These are phyloP conservation scores for Mongoloraphidia duomilia DNA, from an alignment of 2,888 invertebrate species.

Conservation along the genomic window DNA sequence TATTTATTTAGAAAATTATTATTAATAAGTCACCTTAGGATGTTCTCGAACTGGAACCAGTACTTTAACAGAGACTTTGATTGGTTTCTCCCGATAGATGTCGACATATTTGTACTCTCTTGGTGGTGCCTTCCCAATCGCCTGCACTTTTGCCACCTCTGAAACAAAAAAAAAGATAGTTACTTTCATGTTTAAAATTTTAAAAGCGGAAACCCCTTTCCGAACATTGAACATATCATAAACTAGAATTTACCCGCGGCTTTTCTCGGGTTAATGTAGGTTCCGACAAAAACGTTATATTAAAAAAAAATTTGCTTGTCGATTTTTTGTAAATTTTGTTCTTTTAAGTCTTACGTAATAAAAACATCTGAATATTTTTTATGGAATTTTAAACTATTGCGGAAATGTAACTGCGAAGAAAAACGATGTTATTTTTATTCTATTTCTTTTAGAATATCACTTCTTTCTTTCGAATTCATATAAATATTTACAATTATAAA, in stretches of 20 bases:
- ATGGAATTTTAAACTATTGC: too few relatives aligned
- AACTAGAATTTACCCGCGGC: not conserved
- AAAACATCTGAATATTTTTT: too few relatives aligned
- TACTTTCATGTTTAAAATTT: not conserved
- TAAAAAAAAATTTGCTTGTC: too few relatives aligned
- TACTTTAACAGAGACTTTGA: slow-evolving; percentile 57
- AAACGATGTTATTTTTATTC: too few relatives aligned
- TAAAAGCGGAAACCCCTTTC: not conserved
- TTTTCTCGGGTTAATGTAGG: too few relatives aligned
- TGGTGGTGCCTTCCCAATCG: slow-evolving; percentile 47
- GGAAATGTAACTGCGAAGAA: too few relatives aligned
- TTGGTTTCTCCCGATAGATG: slow-evolving; percentile 60
- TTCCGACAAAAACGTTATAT: too few relatives aligned
- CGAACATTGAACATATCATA: not conserved
- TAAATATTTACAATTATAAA: too few relatives aligned
- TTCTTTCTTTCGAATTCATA: too few relatives aligned
- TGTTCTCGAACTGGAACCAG: slow-evolving; percentile 58
- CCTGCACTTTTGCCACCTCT: slow-evolving; percentile 63
- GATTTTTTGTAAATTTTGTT: too few relatives aligned
- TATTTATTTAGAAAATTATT: not conserved
- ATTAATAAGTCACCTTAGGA: slow-evolving; percentile 42
- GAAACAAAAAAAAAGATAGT: slow-evolving; percentile 21
- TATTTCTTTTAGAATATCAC: too few relatives aligned
- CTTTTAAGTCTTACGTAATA: too few relatives aligned
- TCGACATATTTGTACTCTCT: slow-evolving; percentile 59